Conservation (phyloP, 2,797 vertebrate species). For the Onychomys arenicola region DNA sequence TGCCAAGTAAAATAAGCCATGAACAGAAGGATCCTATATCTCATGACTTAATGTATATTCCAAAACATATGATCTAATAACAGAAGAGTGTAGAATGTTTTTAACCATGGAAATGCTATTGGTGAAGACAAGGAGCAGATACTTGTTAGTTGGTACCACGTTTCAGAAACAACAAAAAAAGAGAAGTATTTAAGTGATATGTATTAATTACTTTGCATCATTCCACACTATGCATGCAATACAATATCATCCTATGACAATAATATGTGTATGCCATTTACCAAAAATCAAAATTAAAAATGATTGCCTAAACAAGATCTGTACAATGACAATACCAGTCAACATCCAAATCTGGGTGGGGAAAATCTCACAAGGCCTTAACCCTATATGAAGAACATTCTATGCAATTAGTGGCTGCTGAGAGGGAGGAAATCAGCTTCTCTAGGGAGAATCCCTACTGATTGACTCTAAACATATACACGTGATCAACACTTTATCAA, state of each 20-base stretch:
- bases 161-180: background rate
- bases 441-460: background rate
- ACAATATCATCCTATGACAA: background rate
- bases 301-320: background rate
- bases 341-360: background rate
- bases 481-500: background rate
- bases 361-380: background rate
- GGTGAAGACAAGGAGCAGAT: too few species aligned
- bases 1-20: background rate
- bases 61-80: background rate
- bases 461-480: background rate
- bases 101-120: background rate
- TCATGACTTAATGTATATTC: background rate
- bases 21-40: too few species aligned
- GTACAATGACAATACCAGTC: background rate
- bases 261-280: background rate
- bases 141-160: background rate
- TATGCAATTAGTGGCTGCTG: background rate
- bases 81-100: background rate
- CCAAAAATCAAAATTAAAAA: background rate
- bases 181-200: background rate
- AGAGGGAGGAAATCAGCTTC: background rate
- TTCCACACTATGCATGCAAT: background rate
- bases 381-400: background rate
- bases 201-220: background rate